A percentile compares a stretch with the other conserved stretches of the same genome.
Conservation (phyloP, 2,888 invertebrate species). For the Galerucella nymphaeae region DNA sequence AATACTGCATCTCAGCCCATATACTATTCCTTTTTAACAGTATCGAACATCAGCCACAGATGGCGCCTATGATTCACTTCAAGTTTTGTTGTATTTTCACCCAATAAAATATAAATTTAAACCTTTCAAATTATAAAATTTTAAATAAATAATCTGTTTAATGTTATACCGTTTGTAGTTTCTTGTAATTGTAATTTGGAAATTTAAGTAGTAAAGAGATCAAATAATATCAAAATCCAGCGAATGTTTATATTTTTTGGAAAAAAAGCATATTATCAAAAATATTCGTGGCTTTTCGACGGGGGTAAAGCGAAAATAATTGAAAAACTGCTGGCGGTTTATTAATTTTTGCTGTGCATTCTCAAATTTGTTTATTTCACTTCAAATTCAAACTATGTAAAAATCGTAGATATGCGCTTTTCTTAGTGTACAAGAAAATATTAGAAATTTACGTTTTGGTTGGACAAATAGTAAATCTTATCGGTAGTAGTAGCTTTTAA, state of each 20-base stretch:
- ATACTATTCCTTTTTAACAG: too few relatives aligned
- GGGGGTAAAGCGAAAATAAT: slow-evolving; percentile 3
- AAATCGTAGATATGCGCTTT: not conserved
- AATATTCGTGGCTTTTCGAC: not conserved
- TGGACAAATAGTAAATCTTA: too few relatives aligned
- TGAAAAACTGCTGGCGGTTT: slow-evolving; percentile 31
- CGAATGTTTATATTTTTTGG: not conserved
- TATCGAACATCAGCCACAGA: too few relatives aligned
- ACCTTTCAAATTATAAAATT: not conserved
- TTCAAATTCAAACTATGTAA: not conserved
- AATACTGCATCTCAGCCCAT: too few relatives aligned
- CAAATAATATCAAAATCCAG: not conserved
- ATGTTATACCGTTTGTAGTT: not conserved
- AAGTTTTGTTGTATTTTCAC: too few relatives aligned
- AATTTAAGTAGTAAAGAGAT: not conserved
- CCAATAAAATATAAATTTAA: not conserved
- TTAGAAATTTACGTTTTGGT: not conserved
- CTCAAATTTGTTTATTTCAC: not conserved
- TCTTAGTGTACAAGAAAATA: not conserved
- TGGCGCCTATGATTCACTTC: too few relatives aligned
- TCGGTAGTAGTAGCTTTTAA: too few relatives aligned
- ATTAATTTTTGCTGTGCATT: slow-evolving; percentile 7
- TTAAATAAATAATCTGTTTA: not conserved
- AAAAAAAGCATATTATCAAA: not conserved
- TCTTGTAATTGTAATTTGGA: not conserved